Percentiles rank a stretch among this genome's conserved stretches.
Evolutionary conservation across 2,888 invertebrate species (phyloP).

Genomic region (Callosobruchus maculatus): DNA sequence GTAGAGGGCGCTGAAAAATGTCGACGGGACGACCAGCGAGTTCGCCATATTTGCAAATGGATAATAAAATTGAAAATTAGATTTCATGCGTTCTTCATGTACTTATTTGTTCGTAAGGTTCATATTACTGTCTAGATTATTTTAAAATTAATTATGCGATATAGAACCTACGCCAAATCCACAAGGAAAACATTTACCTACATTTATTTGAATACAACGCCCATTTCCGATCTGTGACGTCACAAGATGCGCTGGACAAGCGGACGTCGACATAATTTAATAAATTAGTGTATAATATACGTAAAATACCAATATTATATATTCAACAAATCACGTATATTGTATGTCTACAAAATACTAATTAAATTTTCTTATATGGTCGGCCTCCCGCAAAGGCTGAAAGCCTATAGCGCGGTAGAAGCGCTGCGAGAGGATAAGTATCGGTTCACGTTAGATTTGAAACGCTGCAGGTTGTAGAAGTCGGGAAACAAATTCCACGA

Average conservation of each 20-base stretch:
- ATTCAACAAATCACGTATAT: too few relatives aligned
- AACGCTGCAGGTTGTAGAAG: too few relatives aligned
- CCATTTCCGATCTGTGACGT: not conserved
- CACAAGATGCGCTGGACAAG: not conserved
- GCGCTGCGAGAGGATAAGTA: too few relatives aligned
- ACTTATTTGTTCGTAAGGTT: not conserved
- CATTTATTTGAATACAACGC: not conserved
- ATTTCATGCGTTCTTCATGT: not conserved
- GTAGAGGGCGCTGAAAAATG: slow-evolving; percentile 16
- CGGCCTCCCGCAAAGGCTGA: too few relatives aligned
- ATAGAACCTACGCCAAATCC: not conserved
- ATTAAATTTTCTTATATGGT: too few relatives aligned
- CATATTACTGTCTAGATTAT: not conserved
- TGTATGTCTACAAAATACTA: too few relatives aligned
- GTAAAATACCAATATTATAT: too few relatives aligned
- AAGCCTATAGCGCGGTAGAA: too few relatives aligned
- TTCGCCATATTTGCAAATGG: not conserved
- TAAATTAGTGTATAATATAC: not conserved
- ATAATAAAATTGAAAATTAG: not conserved
- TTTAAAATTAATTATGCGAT: not conserved
- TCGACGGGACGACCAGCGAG: not conserved
- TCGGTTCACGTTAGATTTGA: too few relatives aligned
- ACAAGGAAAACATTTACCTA: not conserved
- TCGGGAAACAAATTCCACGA: too few relatives aligned
- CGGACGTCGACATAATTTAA: not conserved